Percentiles rank a stretch among this genome's conserved stretches.
Evolutionary conservation across 2,888 invertebrate genomes (phyloP).

Genomic region (Chloroclysta siterata): DNA sequence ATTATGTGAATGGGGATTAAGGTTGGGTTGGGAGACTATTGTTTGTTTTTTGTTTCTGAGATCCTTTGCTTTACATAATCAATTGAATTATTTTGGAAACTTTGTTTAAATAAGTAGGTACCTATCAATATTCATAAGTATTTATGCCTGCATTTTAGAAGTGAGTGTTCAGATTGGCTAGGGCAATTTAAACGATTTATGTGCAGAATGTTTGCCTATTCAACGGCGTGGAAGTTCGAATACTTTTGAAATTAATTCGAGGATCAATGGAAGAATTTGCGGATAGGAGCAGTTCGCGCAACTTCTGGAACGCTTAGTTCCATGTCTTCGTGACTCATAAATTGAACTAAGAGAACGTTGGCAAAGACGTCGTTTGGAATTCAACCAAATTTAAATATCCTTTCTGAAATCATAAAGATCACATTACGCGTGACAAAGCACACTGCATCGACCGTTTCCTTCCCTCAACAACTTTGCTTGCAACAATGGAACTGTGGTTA

Average conservation of each 20-base stretch:
- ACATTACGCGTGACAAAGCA: slow-evolving; percentile 63
- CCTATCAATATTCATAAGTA: too few relatives aligned
- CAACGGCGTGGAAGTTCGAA: slow-evolving; percentile 39
- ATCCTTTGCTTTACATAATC: too few relatives aligned
- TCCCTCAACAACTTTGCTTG: slow-evolving; percentile 15
- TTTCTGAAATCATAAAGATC: slow-evolving; percentile 69
- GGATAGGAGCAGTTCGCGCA: slow-evolving; percentile 41
- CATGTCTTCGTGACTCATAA: slow-evolving; percentile 62
- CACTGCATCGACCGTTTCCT: slow-evolving; percentile 51
- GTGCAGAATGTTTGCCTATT: slow-evolving; percentile 36
- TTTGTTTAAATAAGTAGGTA: too few relatives aligned
- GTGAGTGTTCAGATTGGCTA: too few relatives aligned
- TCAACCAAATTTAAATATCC: slow-evolving; percentile 77
- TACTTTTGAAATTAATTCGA: slow-evolving; percentile 45
- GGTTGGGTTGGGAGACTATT: too few relatives aligned
- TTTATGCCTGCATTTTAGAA: too few relatives aligned
- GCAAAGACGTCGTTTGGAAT: slow-evolving; percentile 72
- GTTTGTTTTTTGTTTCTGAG: too few relatives aligned
- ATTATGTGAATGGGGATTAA: too few relatives aligned
- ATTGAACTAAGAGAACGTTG: slow-evolving; percentile 67
- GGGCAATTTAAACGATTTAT: slow-evolving; percentile 16
- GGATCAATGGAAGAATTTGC: slow-evolving; percentile 47
- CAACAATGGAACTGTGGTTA: neutral
- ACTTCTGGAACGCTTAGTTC: slow-evolving; percentile 50
- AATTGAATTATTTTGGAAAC: too few relatives aligned